A percentile compares a stretch with the other conserved stretches of the same genome.
Evolutionary conservation across 2,797 vertebrate species (phyloP).

Genomic region (Decapterus maruadsi): DNA sequence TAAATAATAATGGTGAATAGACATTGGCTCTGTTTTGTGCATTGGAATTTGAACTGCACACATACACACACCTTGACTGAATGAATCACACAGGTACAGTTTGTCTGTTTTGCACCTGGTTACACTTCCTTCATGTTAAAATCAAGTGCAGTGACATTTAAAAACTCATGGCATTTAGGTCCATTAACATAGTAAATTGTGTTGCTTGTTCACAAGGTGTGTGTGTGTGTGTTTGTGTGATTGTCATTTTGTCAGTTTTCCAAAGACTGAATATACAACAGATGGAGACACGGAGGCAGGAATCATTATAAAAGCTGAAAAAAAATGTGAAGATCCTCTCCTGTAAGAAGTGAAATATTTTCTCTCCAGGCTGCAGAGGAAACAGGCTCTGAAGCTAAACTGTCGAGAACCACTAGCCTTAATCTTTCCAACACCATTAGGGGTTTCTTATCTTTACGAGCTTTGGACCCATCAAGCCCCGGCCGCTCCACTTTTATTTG

Average conservation of each 20-base stretch:
- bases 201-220: constrained; percentile 38
- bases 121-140: constrained; percentile 49
- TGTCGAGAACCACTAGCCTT: constrained; percentile 21
- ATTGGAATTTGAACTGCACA: constrained; percentile 14
- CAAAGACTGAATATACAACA: constrained; percentile 23
- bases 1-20: not conserved
- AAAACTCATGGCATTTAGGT: constrained; percentile 71
- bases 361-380: constrained; percentile 5
- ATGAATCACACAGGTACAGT: not conserved
- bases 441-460: constrained; percentile 8
- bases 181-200: constrained; percentile 71
- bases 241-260: constrained; percentile 38
- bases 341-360: not conserved
- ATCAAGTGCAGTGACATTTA: constrained; percentile 73
- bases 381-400: not conserved
- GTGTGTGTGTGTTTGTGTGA: not conserved
- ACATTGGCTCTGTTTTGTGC: not conserved
- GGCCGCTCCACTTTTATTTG: constrained; percentile 15
- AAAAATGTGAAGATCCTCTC: not conserved
- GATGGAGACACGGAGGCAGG: constrained; percentile 4
- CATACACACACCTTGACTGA: not conserved
- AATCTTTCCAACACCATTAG: constrained; percentile 24
- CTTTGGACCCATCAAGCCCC: not conserved
- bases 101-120: constrained; percentile 48
- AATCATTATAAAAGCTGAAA: constrained; percentile 14